Evolutionary conservation across 2,797 vertebrate genomes (phyloP).

Genomic region (Gambelia wislizenii): DNA sequence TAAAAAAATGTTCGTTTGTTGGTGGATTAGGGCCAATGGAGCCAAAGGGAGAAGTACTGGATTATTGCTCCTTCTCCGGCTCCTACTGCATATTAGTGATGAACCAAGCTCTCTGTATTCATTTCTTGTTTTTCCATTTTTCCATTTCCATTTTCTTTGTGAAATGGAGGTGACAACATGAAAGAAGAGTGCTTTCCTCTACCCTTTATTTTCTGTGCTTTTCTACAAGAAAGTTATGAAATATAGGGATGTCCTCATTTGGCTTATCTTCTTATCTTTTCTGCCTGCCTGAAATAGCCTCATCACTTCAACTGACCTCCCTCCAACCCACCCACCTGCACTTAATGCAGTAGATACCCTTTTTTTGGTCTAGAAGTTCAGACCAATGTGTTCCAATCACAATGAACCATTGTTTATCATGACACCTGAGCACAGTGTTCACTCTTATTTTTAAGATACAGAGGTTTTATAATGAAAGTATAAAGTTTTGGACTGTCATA

Average conservation of each 20-base stretch:
- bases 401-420: not conserved
- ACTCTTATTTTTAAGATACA: no score
- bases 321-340: rapidly evolving
- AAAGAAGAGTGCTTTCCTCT: conserved; percentile 14
- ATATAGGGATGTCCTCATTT: not conserved
- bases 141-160: not conserved
- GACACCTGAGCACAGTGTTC: not conserved
- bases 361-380: not conserved
- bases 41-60: not conserved
- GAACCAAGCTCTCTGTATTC: not conserved
- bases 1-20: not conserved
- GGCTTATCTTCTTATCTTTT: conserved; percentile 17
- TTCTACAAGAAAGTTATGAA: conserved; percentile 1
- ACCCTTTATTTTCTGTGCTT: not conserved
- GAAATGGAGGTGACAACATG: not conserved
- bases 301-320: conserved; percentile 11
- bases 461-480: not conserved
- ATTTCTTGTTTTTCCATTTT: conserved; percentile 5
- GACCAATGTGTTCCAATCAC: not conserved
- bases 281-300: conserved; percentile 2
- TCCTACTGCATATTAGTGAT: not conserved
- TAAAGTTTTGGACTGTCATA: not conserved
- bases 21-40: not conserved
- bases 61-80: not conserved
- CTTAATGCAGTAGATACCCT: rapidly evolving